phyloP scores from a whole-genome alignment of 2,113 vertebrate species.

The Rhinopomastus cyanomelas region DNA sequence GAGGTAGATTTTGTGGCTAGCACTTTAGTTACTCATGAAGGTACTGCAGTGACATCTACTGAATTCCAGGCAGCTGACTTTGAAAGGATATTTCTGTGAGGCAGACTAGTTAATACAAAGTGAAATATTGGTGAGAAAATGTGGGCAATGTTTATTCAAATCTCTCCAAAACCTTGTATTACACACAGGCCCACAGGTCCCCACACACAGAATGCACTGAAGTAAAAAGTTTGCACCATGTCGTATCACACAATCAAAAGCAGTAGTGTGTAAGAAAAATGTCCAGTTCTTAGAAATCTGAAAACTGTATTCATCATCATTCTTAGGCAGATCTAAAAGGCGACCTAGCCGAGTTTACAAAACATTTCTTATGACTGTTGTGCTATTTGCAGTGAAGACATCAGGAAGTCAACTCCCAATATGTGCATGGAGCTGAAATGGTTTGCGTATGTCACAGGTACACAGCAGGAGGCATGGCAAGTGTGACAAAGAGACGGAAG shows the following conservation, averaged over 20 bases:
- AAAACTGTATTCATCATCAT: constrained; percentile 31
- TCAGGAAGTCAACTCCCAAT: constrained; percentile 43
- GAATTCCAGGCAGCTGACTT: background rate
- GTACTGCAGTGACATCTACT: background rate
- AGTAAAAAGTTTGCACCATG: constrained; percentile 47
- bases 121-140: background rate
- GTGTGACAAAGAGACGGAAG: constrained; percentile 51
- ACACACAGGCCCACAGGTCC: too few species aligned
- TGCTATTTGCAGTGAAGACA: constrained; percentile 59
- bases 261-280: constrained; percentile 52
- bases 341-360: constrained; percentile 53
- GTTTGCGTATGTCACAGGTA: constrained; percentile 62
- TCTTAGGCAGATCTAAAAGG: constrained; percentile 54
- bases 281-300: constrained; percentile 30
- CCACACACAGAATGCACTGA: constrained; percentile 15
- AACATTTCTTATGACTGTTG: constrained; percentile 52
- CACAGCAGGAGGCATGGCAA: constrained; percentile 52
- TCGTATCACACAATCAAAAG: constrained; percentile 24
- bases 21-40: background rate
- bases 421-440: constrained; percentile 60
- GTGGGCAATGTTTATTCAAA: constrained; percentile 20
- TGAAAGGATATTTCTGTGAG: background rate
- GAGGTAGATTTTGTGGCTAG: background rate
- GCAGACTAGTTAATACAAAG: constrained; percentile 1
- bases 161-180: constrained; percentile 19